Conservation (phyloP, 1,140 invertebrate species). For the Papilio xuthus region DNA sequence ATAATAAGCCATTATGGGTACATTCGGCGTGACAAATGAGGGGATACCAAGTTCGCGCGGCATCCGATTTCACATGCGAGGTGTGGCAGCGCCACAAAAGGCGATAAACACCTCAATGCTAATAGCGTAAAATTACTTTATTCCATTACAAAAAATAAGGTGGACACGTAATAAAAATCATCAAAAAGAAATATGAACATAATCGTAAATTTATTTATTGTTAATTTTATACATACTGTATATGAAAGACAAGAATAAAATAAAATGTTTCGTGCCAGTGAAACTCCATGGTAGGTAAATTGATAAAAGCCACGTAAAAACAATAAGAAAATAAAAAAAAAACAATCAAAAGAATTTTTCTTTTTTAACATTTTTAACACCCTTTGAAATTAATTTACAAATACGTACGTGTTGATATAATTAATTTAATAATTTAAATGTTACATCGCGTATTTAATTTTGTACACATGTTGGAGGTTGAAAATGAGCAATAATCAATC, state of each 20-base stretch:
- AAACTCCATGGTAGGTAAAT: too few species aligned
- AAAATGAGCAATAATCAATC: background rate
- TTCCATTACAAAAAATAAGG: conserved; percentile 18
- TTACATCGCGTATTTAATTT: background rate
- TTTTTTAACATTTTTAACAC: too few species aligned
- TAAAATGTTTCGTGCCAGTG: too few species aligned
- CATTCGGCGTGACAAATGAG: conserved; percentile 38
- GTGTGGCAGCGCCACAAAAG: conserved; percentile 29
- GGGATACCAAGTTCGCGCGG: conserved; percentile 33
- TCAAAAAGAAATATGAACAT: background rate
- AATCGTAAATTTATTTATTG: too few species aligned
- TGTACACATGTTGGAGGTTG: background rate
- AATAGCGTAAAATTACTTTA: conserved; percentile 26
- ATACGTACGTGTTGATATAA: too few species aligned
- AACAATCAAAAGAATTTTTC: too few species aligned
- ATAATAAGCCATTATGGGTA: conserved; percentile 77
- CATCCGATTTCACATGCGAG: conserved; percentile 41
- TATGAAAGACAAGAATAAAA: too few species aligned
- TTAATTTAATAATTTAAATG: background rate
- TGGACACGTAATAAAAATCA: background rate
- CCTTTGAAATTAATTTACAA: too few species aligned
- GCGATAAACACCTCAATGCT: conserved; percentile 31
- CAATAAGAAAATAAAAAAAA: too few species aligned
- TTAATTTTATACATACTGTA: too few species aligned
- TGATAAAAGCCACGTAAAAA: too few species aligned